Evolutionary conservation across 2,113 vertebrate species (phyloP), one percentile per base, ranked within the genome.

Genomic region (Mugil cephalus): DNA sequence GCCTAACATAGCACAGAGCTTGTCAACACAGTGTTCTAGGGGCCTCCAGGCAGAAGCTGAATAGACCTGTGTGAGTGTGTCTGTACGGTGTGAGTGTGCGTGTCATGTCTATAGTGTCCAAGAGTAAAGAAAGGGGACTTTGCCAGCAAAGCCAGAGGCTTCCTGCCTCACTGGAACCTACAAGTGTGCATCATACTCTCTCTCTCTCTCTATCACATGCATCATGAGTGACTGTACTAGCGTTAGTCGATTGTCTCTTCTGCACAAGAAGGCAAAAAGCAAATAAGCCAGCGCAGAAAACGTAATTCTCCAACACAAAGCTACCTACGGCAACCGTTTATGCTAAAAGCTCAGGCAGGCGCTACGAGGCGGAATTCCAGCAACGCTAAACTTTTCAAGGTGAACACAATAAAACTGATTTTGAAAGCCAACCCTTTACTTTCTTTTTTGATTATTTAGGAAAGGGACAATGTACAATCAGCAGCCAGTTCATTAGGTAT

Each of bases 121-220:
- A 51, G 71, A 52, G 50, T 54, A 88, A 79, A 92, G 82, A 91
- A 89, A 91, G 68, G 47, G 51, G 87, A 92, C 70, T 85, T 83
- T 92, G 48, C 90, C 87, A 88, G 92, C 84, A 93, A 90, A 91
- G 85, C 87, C 86, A 93, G 87, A 91, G 84, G 87, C 46, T 91
- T 93, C 89, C 80, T 67, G 75, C 56, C 46, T 42, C 48, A 78
- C 77, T 68, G 50, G 73, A 83, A 81, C 24, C 51, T 17, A 77
- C 48, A 76, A 43, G 75, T 35, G 36, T 21, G 52, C 72, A 59
- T 63, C 56, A 60, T 38, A 52, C 15, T 42, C 12, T 61, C 58
- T 40, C 38, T 40, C 66, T 61, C 10, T 50, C 3, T 39, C 42
- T 24, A 7, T 50, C 58, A 24, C 13, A 61, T 11, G 30, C 35